phyloP scores from a whole-genome alignment of 2,797 vertebrate species.

The Dryobates pubescens region DNA sequence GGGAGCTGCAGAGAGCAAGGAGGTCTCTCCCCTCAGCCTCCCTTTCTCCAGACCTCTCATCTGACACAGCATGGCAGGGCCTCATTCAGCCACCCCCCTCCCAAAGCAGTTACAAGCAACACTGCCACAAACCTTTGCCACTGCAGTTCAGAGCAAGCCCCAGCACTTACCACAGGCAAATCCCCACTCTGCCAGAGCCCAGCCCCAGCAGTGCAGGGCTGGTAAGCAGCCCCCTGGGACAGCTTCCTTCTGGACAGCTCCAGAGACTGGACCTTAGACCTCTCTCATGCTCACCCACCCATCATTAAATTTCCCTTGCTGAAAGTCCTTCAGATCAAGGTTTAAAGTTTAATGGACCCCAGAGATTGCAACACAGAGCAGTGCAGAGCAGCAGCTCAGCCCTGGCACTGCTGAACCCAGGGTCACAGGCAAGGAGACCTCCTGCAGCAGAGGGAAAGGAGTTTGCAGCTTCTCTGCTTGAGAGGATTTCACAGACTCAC shows the following conservation, averaged over 20 bases:
- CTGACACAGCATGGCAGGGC: neutral
- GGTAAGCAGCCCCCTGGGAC: neutral
- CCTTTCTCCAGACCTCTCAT: neutral
- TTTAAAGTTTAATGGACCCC: slow-evolving; percentile 30
- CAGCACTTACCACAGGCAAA: neutral
- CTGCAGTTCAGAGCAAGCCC: neutral
- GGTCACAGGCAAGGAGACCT: neutral
- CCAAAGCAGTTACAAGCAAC: neutral
- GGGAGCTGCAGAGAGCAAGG: too few species aligned
- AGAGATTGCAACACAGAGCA: neutral
- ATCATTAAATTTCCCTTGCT: neutral
- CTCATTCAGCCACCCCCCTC: neutral
- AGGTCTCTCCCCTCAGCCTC: too few species aligned
- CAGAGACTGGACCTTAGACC: slow-evolving; percentile 12
- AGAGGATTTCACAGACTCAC: too few species aligned
- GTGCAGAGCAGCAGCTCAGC: neutral
- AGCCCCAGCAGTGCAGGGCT: neutral
- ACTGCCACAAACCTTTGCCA: neutral
- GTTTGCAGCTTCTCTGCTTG: neutral
- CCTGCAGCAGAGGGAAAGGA: neutral
- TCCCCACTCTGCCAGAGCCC: neutral
- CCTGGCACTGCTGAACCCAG: neutral
- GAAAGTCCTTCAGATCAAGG: neutral
- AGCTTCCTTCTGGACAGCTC: neutral
- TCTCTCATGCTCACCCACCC: neutral